Percentiles rank a stretch among this genome's conserved stretches.
phyloP scores from a whole-genome alignment of 1,140 invertebrate species.

The Acromyrmex echinatior region DNA sequence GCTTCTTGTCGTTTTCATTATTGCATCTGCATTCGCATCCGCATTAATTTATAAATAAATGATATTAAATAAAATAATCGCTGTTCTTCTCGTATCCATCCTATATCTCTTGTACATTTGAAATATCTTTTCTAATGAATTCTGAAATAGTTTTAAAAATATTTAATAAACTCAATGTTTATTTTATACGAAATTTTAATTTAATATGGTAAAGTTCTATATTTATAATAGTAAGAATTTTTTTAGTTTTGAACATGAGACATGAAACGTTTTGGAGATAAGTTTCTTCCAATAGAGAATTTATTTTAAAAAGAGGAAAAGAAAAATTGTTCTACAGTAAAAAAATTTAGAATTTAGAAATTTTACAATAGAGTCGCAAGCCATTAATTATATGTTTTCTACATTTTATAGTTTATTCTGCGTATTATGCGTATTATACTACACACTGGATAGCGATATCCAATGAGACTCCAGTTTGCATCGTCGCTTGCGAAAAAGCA shows the following conservation, averaged over 20 bases:
- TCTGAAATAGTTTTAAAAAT: background rate
- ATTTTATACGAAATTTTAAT: background rate
- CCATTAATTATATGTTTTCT: too few relatives aligned
- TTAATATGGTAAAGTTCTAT: background rate
- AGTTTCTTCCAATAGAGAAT: background rate
- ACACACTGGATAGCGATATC: too few relatives aligned
- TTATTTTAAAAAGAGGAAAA: too few relatives aligned
- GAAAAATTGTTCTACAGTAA: too few relatives aligned
- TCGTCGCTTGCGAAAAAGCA: too few relatives aligned
- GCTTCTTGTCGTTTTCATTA: constrained; percentile 87
- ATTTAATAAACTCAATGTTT: background rate
- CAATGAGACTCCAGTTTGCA: too few relatives aligned
- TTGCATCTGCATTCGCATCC: constrained; percentile 86
- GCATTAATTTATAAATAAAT: constrained; percentile 87
- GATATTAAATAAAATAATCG: constrained; percentile 82
- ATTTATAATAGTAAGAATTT: background rate
- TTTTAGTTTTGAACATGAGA: background rate
- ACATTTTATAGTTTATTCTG: too few relatives aligned
- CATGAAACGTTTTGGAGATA: background rate
- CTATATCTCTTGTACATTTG: background rate
- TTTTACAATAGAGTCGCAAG: too few relatives aligned
- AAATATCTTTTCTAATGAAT: background rate
- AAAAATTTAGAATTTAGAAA: too few relatives aligned
- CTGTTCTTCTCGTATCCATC: constrained; percentile 3
- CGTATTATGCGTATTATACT: too few relatives aligned